Base-by-base conservation (phyloP, 2,113 vertebrate species). In the Panthera tigris region DNA sequence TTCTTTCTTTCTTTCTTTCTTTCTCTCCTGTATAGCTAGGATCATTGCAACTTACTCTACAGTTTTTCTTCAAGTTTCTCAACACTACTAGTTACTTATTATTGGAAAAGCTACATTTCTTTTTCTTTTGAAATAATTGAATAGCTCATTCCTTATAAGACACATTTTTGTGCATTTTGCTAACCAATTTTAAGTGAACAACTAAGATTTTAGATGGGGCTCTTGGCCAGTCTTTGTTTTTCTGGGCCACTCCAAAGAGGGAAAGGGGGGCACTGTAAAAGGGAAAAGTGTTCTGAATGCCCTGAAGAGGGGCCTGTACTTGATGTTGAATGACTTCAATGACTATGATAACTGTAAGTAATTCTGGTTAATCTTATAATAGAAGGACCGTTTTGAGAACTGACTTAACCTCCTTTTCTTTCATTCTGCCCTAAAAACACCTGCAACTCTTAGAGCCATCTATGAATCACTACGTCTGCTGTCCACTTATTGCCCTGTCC, bases 391-490 rank as follows among this genome's bases (percentile, higher is more conserved):
- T 98, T 90, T 97, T 98, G 96, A 98, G 98, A 98, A 98, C 81
- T 14, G 93, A 97, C 95, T 97, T 95, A 96, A 91, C 89, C 96
- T 98, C 97, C 31, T 94, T 97, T 98, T 96, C 93, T 98, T 98
- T 97, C 96, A 89, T 98, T 98, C 36, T 11, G 82, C 99, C 98
- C 98, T 98, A 97, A 98, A 99, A 99, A 99, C 99, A 99, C 98
- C 99, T 99, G 99, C 99, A 98, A 96, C 98, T 99, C 98, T 99
- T 98, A 97, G 98, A 98, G 98, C 98, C 99, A 98, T 99, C 98
- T 99, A 99, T 99, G 98, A 99, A 98, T 99, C 98, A 98, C 99
- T 99, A 98, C 99, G 98, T 99, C 99, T 98, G 96, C 93, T 95
- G 98, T 98, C 98, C 98, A 97, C 94, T 98, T 98, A 99, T 99